Base-by-base conservation (phyloP, 2,797 vertebrate genomes). In the Balearica regulorum region DNA sequence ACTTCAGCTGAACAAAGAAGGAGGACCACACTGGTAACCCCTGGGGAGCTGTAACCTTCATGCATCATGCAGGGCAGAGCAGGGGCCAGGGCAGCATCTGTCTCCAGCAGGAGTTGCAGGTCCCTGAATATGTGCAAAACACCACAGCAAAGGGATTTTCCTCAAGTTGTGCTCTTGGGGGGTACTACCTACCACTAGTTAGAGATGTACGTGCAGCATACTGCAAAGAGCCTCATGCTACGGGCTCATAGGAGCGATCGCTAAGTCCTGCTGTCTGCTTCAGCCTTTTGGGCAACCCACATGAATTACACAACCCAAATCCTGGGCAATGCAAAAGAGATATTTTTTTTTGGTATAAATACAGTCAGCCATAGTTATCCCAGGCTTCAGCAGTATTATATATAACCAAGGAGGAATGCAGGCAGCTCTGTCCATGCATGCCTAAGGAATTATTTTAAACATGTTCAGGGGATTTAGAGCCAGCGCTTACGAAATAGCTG, bases 201-300 rank as follows among this genome's bases (percentile, higher is more conserved):
- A 2, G 41, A 43, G 41, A 35, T 1, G 11, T 19, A 1, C 3
- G 13, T 10, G 25, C 20, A 28, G 37, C 10, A 1, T 10, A 24
- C 0, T 11, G 14, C 43, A 2, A 13, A 37, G n/a, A 62, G 14
- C 53, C 39, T 37, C 6, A 16, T 2, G 4, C 16, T 70, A 10
- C n/a, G 37, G 44, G 51, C 21, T 65, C 46, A 7, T 0, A 10
- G n/a, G 22, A 83, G n/a, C 0, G 0, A 21, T 6, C 5, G 1
- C 73, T 37, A 51, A 80, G 64, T 41, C 48, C 13, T 6, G 3
- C 69, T 87, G 64, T 55, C 37, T 77, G 31, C 70, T 41, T 28
- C 48, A 54, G 83, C 44, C 33, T 44, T 70, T 58, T 19, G 58
- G 41, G 69, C 55, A 75, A 44, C 62, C 62, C 66, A 15, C 4